These are phyloP conservation scores for Mungos mungo DNA, from an alignment of 2,113 vertebrate species.

Conservation along the genomic window DNA sequence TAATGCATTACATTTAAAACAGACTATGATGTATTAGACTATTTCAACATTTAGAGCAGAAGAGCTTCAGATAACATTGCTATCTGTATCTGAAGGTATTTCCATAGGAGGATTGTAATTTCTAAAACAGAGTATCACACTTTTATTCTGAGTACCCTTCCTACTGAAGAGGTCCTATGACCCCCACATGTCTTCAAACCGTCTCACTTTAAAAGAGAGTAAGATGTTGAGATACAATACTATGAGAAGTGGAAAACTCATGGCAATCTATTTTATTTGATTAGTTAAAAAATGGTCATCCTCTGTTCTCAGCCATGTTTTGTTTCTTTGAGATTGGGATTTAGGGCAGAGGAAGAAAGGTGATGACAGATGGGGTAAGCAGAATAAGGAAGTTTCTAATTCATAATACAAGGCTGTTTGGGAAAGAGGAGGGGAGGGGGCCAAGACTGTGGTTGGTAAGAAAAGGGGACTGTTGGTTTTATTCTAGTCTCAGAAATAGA, in stretches of 20 bases:
- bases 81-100: conserved; percentile 13
- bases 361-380: background rate
- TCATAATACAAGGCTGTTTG: background rate
- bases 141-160: background rate
- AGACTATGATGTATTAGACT: conserved; percentile 56
- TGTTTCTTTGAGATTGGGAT: conserved; percentile 23
- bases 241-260: background rate
- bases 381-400: conserved; percentile 46
- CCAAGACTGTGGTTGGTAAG: background rate
- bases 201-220: background rate
- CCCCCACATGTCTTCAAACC: background rate
- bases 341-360: background rate
- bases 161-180: background rate
- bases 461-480: background rate
- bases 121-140: background rate
- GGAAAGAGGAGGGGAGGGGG: background rate
- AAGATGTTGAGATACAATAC: background rate
- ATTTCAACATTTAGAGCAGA: conserved; percentile 58
- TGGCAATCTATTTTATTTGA: conserved; percentile 13
- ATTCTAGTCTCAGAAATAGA: background rate
- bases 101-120: background rate
- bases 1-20: conserved; percentile 69
- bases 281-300: conserved; percentile 20
- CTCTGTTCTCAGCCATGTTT: background rate
- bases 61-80: conserved; percentile 41